Evolutionary conservation across 2,888 invertebrate species (phyloP).

Genomic region (Gibbula magus): DNA sequence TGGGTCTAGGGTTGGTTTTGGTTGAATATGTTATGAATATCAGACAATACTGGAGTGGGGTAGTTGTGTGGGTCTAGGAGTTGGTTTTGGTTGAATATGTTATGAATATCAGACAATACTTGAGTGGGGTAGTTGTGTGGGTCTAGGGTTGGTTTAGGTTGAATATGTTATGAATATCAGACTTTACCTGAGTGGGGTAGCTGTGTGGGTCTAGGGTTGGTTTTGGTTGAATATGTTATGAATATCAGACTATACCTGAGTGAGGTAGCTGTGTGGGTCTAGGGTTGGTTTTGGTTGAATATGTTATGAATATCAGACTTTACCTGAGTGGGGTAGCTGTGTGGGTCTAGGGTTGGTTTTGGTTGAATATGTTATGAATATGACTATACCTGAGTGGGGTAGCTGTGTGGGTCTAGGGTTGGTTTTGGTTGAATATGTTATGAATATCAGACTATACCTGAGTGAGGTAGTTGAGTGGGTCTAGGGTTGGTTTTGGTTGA

Average conservation of each 20-base stretch:
- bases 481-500: conserved; percentile 35
- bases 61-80: conserved; percentile 33
- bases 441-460: conserved; percentile 28
- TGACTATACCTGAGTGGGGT: conserved; percentile 38
- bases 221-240: conserved; percentile 27
- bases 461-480: conserved; percentile 37
- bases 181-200: conserved; percentile 39
- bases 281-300: conserved; percentile 36
- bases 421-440: conserved; percentile 29
- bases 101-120: conserved; percentile 17
- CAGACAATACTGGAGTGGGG: conserved; percentile 38
- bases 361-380: conserved; percentile 7
- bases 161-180: no score
- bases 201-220: conserved; percentile 33
- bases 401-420: conserved; percentile 33
- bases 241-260: conserved; percentile 30
- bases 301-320: not conserved
- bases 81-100: conserved; percentile 30
- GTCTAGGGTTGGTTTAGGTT: conserved; percentile 37
- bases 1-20: conserved; percentile 37
- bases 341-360: conserved; percentile 36
- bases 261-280: conserved; percentile 37
- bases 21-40: not conserved
- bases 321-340: conserved; percentile 40
- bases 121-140: conserved; percentile 38